Evolutionary conservation across 2,797 vertebrate species (phyloP).

Genomic region (Poecile montanus): DNA sequence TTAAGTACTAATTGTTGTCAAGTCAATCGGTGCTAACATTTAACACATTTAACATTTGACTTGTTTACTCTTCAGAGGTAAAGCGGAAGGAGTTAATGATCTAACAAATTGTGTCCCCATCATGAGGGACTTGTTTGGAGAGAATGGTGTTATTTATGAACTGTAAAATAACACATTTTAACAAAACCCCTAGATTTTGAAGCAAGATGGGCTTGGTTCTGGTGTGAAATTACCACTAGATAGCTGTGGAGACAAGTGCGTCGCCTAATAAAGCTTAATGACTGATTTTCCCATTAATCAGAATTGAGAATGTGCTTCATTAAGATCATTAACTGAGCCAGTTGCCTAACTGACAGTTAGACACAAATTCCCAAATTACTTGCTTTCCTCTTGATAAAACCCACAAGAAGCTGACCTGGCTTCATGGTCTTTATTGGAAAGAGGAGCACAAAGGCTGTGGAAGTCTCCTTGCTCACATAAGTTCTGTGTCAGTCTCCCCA

Average conservation of each 20-base stretch:
- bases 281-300: slow-evolving; percentile 72
- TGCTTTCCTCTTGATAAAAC: slow-evolving; percentile 54
- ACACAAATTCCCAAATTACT: slow-evolving; percentile 55
- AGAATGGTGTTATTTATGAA: slow-evolving; percentile 43
- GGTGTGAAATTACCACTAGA: slow-evolving; percentile 48
- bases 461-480: fast-evolving
- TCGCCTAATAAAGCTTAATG: slow-evolving; percentile 71
- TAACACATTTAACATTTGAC: slow-evolving; percentile 52
- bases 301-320: slow-evolving; percentile 70
- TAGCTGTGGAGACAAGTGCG: slow-evolving; percentile 59
- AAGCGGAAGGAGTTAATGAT: slow-evolving; percentile 64
- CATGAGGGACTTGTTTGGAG: slow-evolving; percentile 47
- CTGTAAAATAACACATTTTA: slow-evolving; percentile 38
- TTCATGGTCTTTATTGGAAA: neutral
- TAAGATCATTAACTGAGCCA: slow-evolving; percentile 74
- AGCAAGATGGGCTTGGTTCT: neutral
- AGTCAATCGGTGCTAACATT: slow-evolving; percentile 56
- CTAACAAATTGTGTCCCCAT: slow-evolving; percentile 62
- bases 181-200: neutral
- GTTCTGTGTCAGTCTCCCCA: neutral
- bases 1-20: slow-evolving; percentile 60
- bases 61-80: slow-evolving; percentile 61
- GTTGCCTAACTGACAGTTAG: slow-evolving; percentile 60
- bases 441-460: neutral
- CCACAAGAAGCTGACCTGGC: slow-evolving; percentile 5